Conservation (phyloP, 2,113 vertebrate species). For the Nothocercus julius region DNA sequence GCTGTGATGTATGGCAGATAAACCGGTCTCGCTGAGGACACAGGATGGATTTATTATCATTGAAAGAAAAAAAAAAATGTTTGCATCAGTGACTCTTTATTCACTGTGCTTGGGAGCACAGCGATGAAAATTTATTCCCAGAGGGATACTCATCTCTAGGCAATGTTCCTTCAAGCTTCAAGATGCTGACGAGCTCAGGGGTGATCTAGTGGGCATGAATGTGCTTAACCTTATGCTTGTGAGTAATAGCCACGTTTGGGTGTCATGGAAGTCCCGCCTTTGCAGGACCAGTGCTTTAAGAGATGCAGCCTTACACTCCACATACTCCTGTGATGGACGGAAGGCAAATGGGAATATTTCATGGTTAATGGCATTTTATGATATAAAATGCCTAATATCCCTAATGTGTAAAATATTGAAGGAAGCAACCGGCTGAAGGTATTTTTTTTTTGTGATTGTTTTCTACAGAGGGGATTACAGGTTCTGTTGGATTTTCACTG, state of each 20-base stretch:
- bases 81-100: slow-evolving; percentile 40
- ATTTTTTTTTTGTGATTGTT: not conserved
- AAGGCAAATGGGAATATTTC: not conserved
- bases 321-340: not conserved
- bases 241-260: slow-evolving; percentile 28
- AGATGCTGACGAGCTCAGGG: not conserved
- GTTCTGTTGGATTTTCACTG: not conserved
- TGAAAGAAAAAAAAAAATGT: slow-evolving; percentile 12
- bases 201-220: not conserved
- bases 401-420: not conserved
- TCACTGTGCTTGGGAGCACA: slow-evolving; percentile 1
- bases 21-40: not conserved
- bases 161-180: not conserved
- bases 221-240: slow-evolving; percentile 15
- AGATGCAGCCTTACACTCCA: not conserved
- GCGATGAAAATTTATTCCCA: slow-evolving; percentile 44
- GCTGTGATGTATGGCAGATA: slow-evolving; percentile 16
- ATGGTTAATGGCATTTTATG: not conserved
- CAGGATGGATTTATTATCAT: slow-evolving; percentile 28
- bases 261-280: not conserved
- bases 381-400: not conserved
- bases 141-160: not conserved
- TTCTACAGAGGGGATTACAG: not conserved
- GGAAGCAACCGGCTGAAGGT: not conserved
- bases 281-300: slow-evolving; percentile 10